These are phyloP conservation scores for Pluvianellus socialis DNA, from an alignment of 2,113 vertebrate genomes.

Conservation along the genomic window DNA sequence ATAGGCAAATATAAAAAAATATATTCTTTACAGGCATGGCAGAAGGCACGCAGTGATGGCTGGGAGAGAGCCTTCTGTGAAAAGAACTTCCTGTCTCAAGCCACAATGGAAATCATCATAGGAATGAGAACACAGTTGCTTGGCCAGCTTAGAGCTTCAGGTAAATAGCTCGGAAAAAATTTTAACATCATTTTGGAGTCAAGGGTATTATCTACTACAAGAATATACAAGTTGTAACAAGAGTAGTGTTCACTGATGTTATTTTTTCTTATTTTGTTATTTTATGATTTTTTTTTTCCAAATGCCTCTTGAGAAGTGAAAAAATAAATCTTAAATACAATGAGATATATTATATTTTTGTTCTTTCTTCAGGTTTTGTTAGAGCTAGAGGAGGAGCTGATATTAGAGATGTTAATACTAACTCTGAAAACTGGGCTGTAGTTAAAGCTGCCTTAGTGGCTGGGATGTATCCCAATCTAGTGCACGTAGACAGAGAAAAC, in stretches of 20 bases:
- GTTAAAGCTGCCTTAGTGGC: constrained; percentile 93
- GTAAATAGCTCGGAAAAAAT: constrained; percentile 58
- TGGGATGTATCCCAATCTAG: constrained; percentile 93
- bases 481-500: constrained; percentile 81
- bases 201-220: not conserved
- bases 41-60: constrained; percentile 90
- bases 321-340: not conserved
- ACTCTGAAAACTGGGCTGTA: constrained; percentile 96
- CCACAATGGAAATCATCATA: constrained; percentile 93
- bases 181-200: not conserved
- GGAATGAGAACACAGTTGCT: constrained; percentile 94
- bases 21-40: constrained; percentile 84
- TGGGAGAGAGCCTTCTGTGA: constrained; percentile 95
- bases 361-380: constrained; percentile 84
- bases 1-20: not conserved
- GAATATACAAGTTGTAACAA: not conserved
- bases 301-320: not conserved
- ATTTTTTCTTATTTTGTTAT: not conserved
- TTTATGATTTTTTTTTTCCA: not conserved
- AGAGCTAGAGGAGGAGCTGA: constrained; percentile 86
- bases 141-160: constrained; percentile 93
- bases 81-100: constrained; percentile 93
- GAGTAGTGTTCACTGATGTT: not conserved
- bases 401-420: constrained; percentile 90
- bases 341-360: not conserved